phyloP scores from a whole-genome alignment of 1,140 invertebrate species.

The Colletes gigas region DNA sequence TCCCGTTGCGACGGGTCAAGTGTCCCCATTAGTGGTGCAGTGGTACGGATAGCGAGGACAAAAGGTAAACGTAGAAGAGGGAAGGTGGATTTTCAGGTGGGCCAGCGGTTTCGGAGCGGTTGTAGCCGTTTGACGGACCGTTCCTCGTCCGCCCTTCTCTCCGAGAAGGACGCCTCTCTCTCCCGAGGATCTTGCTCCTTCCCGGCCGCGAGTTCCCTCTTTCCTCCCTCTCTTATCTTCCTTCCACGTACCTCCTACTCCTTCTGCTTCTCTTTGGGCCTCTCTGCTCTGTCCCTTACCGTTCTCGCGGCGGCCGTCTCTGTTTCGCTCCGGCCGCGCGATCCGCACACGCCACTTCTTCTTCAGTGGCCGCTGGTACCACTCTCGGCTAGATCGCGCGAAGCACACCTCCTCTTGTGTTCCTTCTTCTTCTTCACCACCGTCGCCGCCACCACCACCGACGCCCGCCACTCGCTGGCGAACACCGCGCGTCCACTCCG shows the following conservation, averaged over 20 bases:
- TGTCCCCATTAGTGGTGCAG: neutral
- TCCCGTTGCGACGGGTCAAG: neutral
- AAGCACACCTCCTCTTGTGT: conserved; percentile 56
- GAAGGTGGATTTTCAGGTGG: conserved; percentile 34
- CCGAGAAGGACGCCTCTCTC: conserved; percentile 33
- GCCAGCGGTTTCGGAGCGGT: conserved; percentile 44
- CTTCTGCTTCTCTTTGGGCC: conserved; percentile 61
- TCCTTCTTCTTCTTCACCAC: conserved; percentile 42
- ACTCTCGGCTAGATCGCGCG: conserved; percentile 68
- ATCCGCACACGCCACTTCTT: conserved; percentile 69
- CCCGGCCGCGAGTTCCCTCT: conserved; percentile 34
- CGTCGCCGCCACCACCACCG: conserved; percentile 1
- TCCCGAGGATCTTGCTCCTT: conserved; percentile 23
- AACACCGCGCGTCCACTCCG: conserved; percentile 30
- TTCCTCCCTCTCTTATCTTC: conserved; percentile 39
- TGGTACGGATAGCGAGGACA: neutral
- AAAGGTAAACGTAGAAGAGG: conserved; percentile 13
- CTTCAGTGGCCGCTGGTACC: conserved; percentile 68
- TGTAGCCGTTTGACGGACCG: conserved; percentile 55
- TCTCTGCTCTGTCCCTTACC: conserved; percentile 58
- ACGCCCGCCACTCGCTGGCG: conserved; percentile 19
- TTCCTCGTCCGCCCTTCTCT: conserved; percentile 42
- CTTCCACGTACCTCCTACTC: conserved; percentile 40
- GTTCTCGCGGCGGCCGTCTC: conserved; percentile 60
- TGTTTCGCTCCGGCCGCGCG: conserved; percentile 63